phyloP scores from a whole-genome alignment of 1,140 invertebrate genomes.

The Gonatopus flavifemur region DNA sequence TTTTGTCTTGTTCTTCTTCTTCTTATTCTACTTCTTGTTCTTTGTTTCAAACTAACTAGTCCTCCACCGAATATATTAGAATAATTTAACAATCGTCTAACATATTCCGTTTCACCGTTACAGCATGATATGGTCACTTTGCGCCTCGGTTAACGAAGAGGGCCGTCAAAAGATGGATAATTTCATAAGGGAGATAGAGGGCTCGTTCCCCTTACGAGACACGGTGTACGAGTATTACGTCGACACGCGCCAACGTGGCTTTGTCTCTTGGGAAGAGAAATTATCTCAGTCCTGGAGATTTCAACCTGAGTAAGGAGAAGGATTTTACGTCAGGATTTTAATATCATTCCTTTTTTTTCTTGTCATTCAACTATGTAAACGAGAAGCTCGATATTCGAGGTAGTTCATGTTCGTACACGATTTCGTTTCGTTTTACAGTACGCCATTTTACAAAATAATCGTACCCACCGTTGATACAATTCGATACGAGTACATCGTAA shows the following conservation, averaged over 20 bases:
- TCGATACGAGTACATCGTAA: constrained; percentile 73
- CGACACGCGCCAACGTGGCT: constrained; percentile 67
- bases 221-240: constrained; percentile 87
- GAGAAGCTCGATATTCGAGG: too few relatives aligned
- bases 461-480: constrained; percentile 84
- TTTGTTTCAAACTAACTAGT: too few relatives aligned
- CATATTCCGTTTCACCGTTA: too few relatives aligned
- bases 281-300: constrained; percentile 72
- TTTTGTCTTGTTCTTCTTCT: too few relatives aligned
- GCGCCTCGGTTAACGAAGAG: constrained; percentile 75
- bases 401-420: not conserved
- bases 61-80: too few relatives aligned
- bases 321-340: not conserved
- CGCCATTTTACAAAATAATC: constrained; percentile 78
- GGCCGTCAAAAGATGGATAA: constrained; percentile 78
- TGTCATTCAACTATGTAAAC: too few relatives aligned
- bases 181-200: constrained; percentile 80
- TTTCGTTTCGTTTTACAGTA: constrained; percentile 53
- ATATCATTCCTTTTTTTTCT: too few relatives aligned
- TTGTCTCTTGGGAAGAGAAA: constrained; percentile 78
- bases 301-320: constrained; percentile 60
- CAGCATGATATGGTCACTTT: constrained; percentile 82
- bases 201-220: constrained; percentile 80
- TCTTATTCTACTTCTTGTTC: too few relatives aligned
- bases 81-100: too few relatives aligned